Evolutionary conservation across 2,888 invertebrate species (phyloP).

Genomic region (Phlogophora meticulosa): DNA sequence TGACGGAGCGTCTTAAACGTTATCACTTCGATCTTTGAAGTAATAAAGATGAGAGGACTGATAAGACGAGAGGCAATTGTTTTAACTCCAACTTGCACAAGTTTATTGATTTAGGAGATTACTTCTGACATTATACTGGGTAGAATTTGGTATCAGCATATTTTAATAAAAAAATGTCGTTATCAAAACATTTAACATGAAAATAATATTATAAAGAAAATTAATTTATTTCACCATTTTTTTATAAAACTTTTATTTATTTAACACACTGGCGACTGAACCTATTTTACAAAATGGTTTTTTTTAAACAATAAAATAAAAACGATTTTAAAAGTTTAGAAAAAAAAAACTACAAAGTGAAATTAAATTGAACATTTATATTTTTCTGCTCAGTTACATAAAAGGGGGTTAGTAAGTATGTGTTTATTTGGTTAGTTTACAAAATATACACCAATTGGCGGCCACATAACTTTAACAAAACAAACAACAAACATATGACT

Average conservation of each 20-base stretch:
- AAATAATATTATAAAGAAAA: neutral
- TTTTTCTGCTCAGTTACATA: neutral
- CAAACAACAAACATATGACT: conserved; percentile 55
- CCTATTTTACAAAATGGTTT: rapidly evolving
- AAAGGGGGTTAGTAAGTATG: conserved; percentile 8
- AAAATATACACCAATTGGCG: conserved; percentile 21
- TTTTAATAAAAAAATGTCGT: neutral
- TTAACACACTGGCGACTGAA: neutral
- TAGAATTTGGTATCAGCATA: neutral
- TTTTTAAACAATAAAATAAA: neutral
- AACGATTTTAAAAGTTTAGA: too few relatives aligned
- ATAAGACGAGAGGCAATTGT: conserved; percentile 63
- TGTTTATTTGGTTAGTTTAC: conserved; percentile 19
- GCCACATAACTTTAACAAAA: conserved; percentile 62
- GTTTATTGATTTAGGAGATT: conserved; percentile 53
- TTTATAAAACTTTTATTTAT: too few relatives aligned
- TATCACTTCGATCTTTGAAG: conserved; percentile 64
- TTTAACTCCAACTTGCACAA: conserved; percentile 53
- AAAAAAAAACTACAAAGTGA: conserved; percentile 6
- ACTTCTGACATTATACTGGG: conserved; percentile 23
- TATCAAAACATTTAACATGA: neutral
- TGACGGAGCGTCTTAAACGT: conserved; percentile 54
- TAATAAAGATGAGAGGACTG: conserved; percentile 63
- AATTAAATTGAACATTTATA: conserved; percentile 1
- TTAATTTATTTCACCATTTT: neutral